These are phyloP conservation scores for Channa striata DNA, from an alignment of 2,797 vertebrate genomes.

Conservation along the genomic window DNA sequence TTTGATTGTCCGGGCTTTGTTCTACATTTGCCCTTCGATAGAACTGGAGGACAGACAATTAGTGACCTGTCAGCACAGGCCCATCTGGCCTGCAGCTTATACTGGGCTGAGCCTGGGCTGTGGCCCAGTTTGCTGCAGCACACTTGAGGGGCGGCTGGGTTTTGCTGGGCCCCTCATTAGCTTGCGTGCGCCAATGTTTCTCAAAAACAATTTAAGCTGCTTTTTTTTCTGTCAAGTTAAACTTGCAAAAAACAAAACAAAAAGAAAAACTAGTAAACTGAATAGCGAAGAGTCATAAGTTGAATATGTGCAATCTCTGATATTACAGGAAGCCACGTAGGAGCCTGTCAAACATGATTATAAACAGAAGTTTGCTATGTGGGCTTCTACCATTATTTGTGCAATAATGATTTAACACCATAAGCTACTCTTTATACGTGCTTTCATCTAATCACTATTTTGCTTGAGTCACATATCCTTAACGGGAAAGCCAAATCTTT, in stretches of 20 bases:
- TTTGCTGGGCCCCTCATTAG: slow-evolving; percentile 47
- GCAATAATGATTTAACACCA: slow-evolving; percentile 38
- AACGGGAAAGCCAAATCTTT: slow-evolving; percentile 25
- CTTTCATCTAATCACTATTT: slow-evolving; percentile 30
- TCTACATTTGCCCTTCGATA: slow-evolving; percentile 57
- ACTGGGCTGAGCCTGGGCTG: slow-evolving; percentile 27
- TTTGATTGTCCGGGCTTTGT: slow-evolving; percentile 40
- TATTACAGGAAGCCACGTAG: slow-evolving; percentile 23
- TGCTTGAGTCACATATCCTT: slow-evolving; percentile 36
- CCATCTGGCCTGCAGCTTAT: slow-evolving; percentile 60
- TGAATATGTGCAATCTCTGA: slow-evolving; percentile 47
- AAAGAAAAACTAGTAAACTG: slow-evolving; percentile 38
- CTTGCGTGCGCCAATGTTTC: slow-evolving; percentile 59
- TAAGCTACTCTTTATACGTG: slow-evolving; percentile 24
- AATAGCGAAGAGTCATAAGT: slow-evolving; percentile 46
- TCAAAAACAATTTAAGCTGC: slow-evolving; percentile 51
- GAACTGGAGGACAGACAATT: slow-evolving; percentile 55
- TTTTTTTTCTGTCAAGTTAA: slow-evolving; percentile 65
- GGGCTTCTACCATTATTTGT: slow-evolving; percentile 44
- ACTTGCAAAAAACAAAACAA: slow-evolving; percentile 37
- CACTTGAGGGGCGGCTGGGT: slow-evolving; percentile 61
- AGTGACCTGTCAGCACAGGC: slow-evolving; percentile 59
- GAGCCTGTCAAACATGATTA: slow-evolving; percentile 13
- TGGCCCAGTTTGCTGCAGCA: slow-evolving; percentile 26
- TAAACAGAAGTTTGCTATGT: slow-evolving; percentile 42